Percentiles rank a stretch among this genome's conserved stretches.
Evolutionary conservation across 2,113 vertebrate genomes (phyloP).

Genomic region (Rhineura floridana): DNA sequence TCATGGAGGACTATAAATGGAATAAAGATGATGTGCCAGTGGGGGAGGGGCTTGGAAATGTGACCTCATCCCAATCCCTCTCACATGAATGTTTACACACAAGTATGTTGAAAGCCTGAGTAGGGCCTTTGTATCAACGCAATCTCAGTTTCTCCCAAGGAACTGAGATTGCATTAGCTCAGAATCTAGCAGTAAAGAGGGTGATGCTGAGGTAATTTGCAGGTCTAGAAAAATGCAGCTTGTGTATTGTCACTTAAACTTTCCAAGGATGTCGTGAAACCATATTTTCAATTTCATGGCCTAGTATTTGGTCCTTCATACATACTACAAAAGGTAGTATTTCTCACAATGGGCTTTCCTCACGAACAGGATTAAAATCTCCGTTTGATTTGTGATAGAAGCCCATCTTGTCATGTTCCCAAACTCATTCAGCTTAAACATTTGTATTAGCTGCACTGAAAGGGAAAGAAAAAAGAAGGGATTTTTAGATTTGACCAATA

Average conservation of each 20-base stretch:
- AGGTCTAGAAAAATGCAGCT: not conserved
- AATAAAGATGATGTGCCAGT: no score
- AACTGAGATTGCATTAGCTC: not conserved
- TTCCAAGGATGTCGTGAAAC: not conserved
- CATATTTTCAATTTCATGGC: not conserved
- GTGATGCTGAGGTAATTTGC: not conserved
- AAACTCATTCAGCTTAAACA: not conserved
- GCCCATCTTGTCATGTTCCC: not conserved
- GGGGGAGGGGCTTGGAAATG: no score
- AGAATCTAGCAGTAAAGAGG: not conserved
- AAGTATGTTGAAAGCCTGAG: no score
- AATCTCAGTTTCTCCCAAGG: not conserved
- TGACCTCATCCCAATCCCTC: no score
- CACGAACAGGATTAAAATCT: not conserved
- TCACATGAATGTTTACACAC: no score
- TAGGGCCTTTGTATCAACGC: no score
- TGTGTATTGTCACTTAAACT: not conserved
- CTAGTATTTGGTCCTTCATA: fast-evolving
- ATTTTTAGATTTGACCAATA: not conserved
- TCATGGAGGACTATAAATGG: no score
- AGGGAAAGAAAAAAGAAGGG: not conserved
- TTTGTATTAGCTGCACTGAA: no score
- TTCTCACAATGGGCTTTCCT: not conserved
- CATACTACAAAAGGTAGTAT: not conserved
- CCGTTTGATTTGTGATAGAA: not conserved